Conservation (phyloP, 1,140 invertebrate genomes). For the Hypothenemus hampei region DNA sequence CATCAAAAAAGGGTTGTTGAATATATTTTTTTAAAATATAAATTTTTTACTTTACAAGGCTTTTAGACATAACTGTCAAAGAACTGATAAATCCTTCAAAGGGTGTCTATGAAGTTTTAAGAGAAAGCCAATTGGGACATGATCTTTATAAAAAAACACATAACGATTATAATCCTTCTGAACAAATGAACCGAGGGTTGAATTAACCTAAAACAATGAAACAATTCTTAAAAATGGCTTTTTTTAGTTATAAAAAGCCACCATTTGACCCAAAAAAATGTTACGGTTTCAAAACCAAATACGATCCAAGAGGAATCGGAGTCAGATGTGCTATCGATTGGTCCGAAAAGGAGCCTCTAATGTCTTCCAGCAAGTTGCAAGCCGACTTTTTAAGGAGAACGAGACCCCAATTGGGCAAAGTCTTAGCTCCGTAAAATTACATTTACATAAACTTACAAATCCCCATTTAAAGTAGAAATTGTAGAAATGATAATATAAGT, state of each 20-base stretch:
- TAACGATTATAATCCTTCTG: constrained; percentile 44
- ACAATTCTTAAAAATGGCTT: background rate
- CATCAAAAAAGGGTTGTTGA: constrained; percentile 43
- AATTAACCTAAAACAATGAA: too few relatives aligned
- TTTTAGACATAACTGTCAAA: constrained; percentile 31
- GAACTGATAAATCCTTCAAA: constrained; percentile 40
- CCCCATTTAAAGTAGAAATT: constrained; percentile 14
- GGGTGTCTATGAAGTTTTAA: constrained; percentile 38
- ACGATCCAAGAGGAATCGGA: constrained; percentile 48
- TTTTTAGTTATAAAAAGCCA: constrained; percentile 38
- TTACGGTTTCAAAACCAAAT: constrained; percentile 46
- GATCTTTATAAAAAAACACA: constrained; percentile 40
- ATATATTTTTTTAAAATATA: constrained; percentile 39
- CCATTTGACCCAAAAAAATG: constrained; percentile 34
- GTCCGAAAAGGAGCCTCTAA: constrained; percentile 41
- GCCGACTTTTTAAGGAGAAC: constrained; percentile 43
- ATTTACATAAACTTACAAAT: too few relatives aligned
- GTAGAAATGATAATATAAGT: constrained; percentile 46
- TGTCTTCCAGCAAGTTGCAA: constrained; percentile 45
- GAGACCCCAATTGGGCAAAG: constrained; percentile 44
- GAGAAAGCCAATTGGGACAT: constrained; percentile 42
- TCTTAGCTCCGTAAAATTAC: constrained; percentile 43
- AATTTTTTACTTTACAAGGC: background rate
- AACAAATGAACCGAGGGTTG: constrained; percentile 46
- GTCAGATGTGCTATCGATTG: constrained; percentile 47